Conservation (phyloP, 2,113 vertebrate species). For the Abramis brama region DNA sequence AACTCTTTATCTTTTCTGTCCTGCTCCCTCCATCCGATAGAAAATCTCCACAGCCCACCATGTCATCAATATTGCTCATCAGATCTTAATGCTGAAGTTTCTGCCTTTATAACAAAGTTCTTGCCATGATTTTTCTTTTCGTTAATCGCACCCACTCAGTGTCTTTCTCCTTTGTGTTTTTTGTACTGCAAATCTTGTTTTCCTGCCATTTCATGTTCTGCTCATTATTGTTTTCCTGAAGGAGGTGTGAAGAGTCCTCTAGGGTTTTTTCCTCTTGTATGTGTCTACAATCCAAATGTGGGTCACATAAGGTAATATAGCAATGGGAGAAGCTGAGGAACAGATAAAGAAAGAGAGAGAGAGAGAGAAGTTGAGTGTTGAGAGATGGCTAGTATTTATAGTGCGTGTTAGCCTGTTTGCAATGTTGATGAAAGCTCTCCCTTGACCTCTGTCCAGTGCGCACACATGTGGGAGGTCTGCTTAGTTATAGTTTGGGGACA, state of each 20-base stretch:
- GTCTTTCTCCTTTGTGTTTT: too few relatives aligned
- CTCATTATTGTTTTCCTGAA: neutral
- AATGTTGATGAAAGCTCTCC: conserved; percentile 68
- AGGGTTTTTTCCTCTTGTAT: neutral
- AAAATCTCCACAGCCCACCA: neutral
- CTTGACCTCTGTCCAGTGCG: conserved; percentile 58
- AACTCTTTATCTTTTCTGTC: neutral
- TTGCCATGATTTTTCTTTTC: too few relatives aligned
- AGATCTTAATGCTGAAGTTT: too few relatives aligned
- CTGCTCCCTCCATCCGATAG: neutral
- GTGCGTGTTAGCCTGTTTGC: conserved; percentile 60
- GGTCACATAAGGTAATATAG: conserved; percentile 26
- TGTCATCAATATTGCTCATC: too few relatives aligned
- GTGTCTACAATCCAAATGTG: neutral
- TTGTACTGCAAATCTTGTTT: neutral
- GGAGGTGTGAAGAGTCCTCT: neutral
- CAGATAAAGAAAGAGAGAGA: neutral
- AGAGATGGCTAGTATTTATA: conserved; percentile 69
- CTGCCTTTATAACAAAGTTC: too few relatives aligned
- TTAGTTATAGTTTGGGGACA: neutral
- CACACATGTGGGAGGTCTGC: conserved; percentile 40
- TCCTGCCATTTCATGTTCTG: neutral
- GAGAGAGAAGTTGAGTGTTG: conserved; percentile 44
- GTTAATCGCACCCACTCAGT: too few relatives aligned
- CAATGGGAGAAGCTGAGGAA: conserved; percentile 35